phyloP scores from a whole-genome alignment of 2,888 invertebrate genomes.

The Anthophora plumipes region DNA sequence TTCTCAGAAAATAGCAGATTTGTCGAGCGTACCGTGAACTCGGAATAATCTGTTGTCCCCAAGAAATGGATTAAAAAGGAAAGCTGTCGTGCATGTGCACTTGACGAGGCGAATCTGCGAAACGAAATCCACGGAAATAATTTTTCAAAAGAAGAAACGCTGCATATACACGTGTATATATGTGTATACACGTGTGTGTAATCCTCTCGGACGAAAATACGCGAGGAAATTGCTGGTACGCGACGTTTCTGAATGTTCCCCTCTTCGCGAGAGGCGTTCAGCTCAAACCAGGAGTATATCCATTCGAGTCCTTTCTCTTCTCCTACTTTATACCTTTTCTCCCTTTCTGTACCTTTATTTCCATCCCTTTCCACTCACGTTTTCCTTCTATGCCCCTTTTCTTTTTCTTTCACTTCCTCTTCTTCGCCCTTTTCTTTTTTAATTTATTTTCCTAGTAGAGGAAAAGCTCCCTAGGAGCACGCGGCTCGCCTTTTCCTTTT shows the following conservation, averaged over 20 bases:
- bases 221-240: slow-evolving; percentile 9
- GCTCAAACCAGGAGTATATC: background rate
- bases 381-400: background rate
- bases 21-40: too few relatives aligned
- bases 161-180: background rate
- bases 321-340: background rate
- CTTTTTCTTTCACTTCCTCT: background rate
- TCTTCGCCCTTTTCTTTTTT: background rate
- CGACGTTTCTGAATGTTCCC: background rate
- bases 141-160: slow-evolving; percentile 13
- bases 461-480: background rate
- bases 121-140: slow-evolving; percentile 1
- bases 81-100: slow-evolving; percentile 10
- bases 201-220: background rate
- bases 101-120: slow-evolving; percentile 25
- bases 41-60: too few relatives aligned
- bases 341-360: background rate
- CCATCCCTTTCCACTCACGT: too few relatives aligned
- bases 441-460: background rate
- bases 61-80: background rate
- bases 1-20: too few relatives aligned
- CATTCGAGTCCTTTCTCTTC: background rate
- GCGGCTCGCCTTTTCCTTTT: background rate
- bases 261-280: background rate
- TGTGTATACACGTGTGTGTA: slow-evolving; percentile 3